phyloP scores from a whole-genome alignment of 2,113 vertebrate genomes.

The Vulpes ferrilata region DNA sequence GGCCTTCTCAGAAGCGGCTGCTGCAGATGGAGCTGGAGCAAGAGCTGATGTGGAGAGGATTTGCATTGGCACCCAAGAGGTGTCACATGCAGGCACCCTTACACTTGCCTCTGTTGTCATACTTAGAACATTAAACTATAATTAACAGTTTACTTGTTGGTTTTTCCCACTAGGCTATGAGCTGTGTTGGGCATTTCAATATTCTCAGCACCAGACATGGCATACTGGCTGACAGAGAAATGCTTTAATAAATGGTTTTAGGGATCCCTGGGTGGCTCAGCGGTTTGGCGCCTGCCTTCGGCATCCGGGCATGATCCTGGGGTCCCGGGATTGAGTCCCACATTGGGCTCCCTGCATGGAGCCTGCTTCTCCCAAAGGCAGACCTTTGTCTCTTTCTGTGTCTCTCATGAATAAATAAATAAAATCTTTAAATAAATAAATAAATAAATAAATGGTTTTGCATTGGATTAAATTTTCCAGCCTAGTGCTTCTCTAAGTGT shows the following conservation, averaged over 20 bases:
- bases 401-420: too few species aligned
- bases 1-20: neutral
- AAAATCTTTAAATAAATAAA: neutral
- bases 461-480: neutral
- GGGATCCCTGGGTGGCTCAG: too few species aligned
- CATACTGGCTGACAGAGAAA: neutral
- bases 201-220: neutral
- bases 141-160: neutral
- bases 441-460: neutral
- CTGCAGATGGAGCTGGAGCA: neutral
- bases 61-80: neutral
- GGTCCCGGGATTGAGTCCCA: too few species aligned
- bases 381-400: too few species aligned
- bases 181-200: neutral
- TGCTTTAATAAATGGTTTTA: slow-evolving; percentile 13
- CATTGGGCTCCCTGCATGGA: too few species aligned
- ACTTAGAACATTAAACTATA: neutral
- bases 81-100: neutral
- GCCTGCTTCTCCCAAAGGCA: too few species aligned
- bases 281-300: too few species aligned
- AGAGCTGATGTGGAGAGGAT: neutral
- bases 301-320: too few species aligned
- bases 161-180: neutral
- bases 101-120: neutral
- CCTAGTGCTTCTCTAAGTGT: neutral